Base-by-base conservation (phyloP, 2,113 vertebrate genomes). In the Lamprologus speciosus region DNA sequence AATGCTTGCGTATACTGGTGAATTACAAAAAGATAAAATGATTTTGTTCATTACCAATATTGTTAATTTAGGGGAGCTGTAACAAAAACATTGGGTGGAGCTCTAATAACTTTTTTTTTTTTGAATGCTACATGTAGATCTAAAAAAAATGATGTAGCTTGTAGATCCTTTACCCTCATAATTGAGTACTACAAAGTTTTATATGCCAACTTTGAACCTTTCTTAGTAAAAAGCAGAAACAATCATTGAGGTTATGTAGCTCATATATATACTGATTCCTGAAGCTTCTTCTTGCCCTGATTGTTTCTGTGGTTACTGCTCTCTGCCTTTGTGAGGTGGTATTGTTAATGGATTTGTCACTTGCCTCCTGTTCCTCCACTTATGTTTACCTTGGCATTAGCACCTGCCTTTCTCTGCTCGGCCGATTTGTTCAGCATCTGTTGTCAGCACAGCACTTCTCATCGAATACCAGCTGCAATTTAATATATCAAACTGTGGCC, bases 351-450 rank as follows among this genome's bases (percentile, higher is more conserved):
- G 68, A 37, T 85, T 80, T 31, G 14, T 50, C 83, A 13, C 40
- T 75, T 50, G 51, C 47, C 65, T 60, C 84, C 42, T 88, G 63
- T 57, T 87, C 90, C 50, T 85, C 88, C 35, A 40, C 10, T 60
- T 33, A 3, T 91, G 55, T 93, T 90, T 91, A 82, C 85, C 75
- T 87, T 86, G 85, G 86, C 90, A 81, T 26, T 57, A n/a, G 50
- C 88, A 81, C 79, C 81, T 58, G 79, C 26, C 45, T 78, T n/a
- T 87, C 50, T 45, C 50, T 33, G 31, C 79, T 73, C 33, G 9
- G 6, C 63, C 1, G 4, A 75, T 87, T 81, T 68, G 81, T 83
- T 80, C 35, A 13, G 65, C 85, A 57, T 35, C 83, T 68, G 87
- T 60, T 55, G 65, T 85, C 89, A 50, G 70, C 42, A 12, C 23